Percentiles rank a stretch among this genome's conserved stretches.
Evolutionary conservation across 2,888 invertebrate genomes (phyloP).

Genomic region (Polydrusus pterygomalis): DNA sequence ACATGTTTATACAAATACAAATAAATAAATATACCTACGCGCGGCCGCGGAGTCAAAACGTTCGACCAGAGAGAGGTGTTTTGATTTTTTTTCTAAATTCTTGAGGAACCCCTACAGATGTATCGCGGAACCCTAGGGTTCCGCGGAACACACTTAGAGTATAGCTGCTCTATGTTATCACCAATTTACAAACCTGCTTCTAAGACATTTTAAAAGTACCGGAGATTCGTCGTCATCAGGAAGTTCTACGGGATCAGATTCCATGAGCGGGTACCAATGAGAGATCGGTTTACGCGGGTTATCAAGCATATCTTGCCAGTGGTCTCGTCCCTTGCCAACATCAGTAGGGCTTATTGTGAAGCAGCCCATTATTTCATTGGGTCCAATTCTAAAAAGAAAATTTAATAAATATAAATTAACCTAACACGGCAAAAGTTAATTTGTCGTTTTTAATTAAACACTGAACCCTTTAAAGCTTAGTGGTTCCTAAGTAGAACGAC

Average conservation of each 20-base stretch:
- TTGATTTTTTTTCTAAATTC: too few relatives aligned
- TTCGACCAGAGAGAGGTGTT: too few relatives aligned
- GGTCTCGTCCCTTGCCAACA: slow-evolving; percentile 85
- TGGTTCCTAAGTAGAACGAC: too few relatives aligned
- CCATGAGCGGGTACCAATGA: slow-evolving; percentile 87
- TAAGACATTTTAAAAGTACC: slow-evolving; percentile 80
- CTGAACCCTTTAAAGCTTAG: too few relatives aligned
- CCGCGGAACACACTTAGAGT: too few relatives aligned
- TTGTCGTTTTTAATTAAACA: too few relatives aligned
- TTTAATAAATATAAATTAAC: background rate
- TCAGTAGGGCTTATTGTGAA: slow-evolving; percentile 85
- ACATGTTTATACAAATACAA: too few relatives aligned
- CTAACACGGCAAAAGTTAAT: background rate
- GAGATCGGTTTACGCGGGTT: slow-evolving; percentile 88
- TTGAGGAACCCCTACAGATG: too few relatives aligned
- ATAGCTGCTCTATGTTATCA: too few relatives aligned
- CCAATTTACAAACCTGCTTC: slow-evolving; percentile 44
- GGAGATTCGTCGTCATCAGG: slow-evolving; percentile 75
- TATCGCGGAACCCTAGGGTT: too few relatives aligned
- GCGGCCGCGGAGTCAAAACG: too few relatives aligned
- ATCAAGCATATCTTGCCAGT: slow-evolving; percentile 90
- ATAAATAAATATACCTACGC: too few relatives aligned
- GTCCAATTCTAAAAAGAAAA: slow-evolving; percentile 81
- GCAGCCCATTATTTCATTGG: slow-evolving; percentile 90
- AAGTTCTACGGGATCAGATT: slow-evolving; percentile 80